These are phyloP conservation scores for Eupithecia inturbata DNA, from an alignment of 2,888 invertebrate species.

Conservation along the genomic window DNA sequence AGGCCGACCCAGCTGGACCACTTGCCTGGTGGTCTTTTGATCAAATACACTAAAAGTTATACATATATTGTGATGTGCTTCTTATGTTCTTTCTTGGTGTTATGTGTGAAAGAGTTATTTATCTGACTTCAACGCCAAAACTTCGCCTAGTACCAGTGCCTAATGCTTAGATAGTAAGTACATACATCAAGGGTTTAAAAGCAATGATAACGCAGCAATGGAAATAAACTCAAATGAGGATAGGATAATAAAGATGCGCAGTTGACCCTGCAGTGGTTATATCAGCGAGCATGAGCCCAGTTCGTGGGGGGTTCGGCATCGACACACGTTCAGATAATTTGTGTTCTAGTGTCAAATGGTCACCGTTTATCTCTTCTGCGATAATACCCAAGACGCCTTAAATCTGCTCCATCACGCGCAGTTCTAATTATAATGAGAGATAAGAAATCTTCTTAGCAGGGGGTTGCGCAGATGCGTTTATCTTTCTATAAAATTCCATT, in stretches of 20 bases:
- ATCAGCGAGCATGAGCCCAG: slow-evolving; percentile 72
- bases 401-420: slow-evolving; percentile 12
- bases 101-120: neutral
- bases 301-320: slow-evolving; percentile 73
- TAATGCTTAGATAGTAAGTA: neutral
- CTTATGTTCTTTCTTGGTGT: neutral
- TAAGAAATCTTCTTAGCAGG: slow-evolving; percentile 10
- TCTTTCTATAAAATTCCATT: slow-evolving; percentile 9
- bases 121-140: neutral
- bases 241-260: slow-evolving; percentile 51
- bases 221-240: slow-evolving; percentile 57
- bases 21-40: no score
- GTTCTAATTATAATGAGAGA: slow-evolving; percentile 18
- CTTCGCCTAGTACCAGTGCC: neutral
- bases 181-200: neutral
- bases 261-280: slow-evolving; percentile 65
- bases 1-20: no score
- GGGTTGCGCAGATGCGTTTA: slow-evolving; percentile 13
- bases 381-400: slow-evolving; percentile 28
- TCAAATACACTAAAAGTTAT: no score
- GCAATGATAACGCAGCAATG: slow-evolving; percentile 41
- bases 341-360: slow-evolving; percentile 50
- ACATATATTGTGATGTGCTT: neutral
- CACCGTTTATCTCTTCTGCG: slow-evolving; percentile 39
- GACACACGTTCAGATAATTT: slow-evolving; percentile 48